phyloP scores from a whole-genome alignment of 2,888 invertebrate species.

The Hemithea aestivaria region DNA sequence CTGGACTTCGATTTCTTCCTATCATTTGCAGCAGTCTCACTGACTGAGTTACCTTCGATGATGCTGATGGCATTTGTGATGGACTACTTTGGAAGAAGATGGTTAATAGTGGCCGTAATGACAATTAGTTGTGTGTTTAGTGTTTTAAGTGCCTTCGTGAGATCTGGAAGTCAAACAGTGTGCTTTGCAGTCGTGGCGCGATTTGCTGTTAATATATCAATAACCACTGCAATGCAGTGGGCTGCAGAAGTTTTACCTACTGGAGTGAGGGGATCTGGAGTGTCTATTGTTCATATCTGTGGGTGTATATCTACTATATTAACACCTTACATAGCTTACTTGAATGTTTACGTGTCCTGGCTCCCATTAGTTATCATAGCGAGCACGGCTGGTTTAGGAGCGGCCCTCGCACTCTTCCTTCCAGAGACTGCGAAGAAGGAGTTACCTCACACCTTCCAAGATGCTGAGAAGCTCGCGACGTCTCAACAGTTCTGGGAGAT shows the following conservation, averaged over 20 bases:
- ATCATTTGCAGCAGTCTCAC: constrained; percentile 47
- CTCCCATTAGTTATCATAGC: constrained; percentile 2
- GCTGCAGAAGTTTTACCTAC: constrained; percentile 49
- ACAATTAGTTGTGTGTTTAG: constrained; percentile 38
- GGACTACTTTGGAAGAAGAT: constrained; percentile 51
- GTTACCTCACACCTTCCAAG: constrained; percentile 14
- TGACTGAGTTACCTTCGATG: constrained; percentile 51
- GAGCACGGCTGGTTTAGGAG: neutral
- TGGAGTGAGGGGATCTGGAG: constrained; percentile 49
- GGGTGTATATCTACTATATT: neutral
- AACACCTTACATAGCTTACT: constrained; percentile 21
- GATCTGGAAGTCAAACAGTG: constrained; percentile 38
- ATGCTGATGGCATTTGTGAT: constrained; percentile 44
- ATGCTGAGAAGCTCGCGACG: neutral
- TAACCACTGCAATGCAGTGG: constrained; percentile 46
- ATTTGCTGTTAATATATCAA: constrained; percentile 49
- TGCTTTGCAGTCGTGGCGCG: constrained; percentile 48
- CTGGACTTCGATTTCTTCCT: too few relatives aligned
- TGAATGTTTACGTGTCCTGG: neutral
- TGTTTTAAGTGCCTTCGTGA: constrained; percentile 38
- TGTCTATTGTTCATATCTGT: constrained; percentile 11
- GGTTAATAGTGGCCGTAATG: constrained; percentile 41
- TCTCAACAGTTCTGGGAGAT: constrained; percentile 2
- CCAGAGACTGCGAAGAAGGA: constrained; percentile 12
- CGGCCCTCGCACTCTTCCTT: constrained; percentile 3